Evolutionary conservation across 2,888 invertebrate species (phyloP), one percentile per base, ranked within the genome.

Genomic region (Eupithecia insigniata): DNA sequence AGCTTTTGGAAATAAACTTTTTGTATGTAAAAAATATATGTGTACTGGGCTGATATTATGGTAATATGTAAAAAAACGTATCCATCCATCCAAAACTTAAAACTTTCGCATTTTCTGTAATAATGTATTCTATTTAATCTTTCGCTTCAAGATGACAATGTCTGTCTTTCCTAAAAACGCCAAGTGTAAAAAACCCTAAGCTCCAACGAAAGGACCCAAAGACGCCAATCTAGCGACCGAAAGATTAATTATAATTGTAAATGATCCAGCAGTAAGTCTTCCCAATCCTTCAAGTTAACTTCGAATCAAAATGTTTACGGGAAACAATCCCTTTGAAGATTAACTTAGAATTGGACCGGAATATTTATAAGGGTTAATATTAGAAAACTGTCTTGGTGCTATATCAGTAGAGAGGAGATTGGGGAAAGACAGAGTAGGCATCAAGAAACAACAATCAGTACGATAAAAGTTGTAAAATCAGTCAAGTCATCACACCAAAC

Each of bases 191-290:
- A 60, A 67, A 14, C 64, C 60, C 69, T 65, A 65, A 67, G 67
- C 10, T 34, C 10, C 22, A 71, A 71, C 67, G 61, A 74, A 71
- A 74, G 69, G 69, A 34, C 36, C 69, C 72, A 66, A 78, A 83
- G 87, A 86, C 87, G 89, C 84, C 86, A 89, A 86, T 91, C 91
- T 90, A 87, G 85, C 86, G 87, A 85, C 87, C 84, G 81, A 80
- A 55, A 86, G 91, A 91, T 92, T 92, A 90, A 92, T 93, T 93
- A 91, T 88, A 92, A 92, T 93, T 93, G 92, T 90, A 93, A 92
- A 93, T 92, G 88, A 88, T 84, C 82, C 84, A 80, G 76, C 83
- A 82, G 84, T 85, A 87, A 90, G 88, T 84, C 88, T 83, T 79
- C 81, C 79, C 83, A 85, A 90, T 88, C 90, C 88, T 83, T 77